These are phyloP conservation scores for Coregonus sp. DNA, from an alignment of 2,797 vertebrate genomes.

Conservation along the genomic window DNA sequence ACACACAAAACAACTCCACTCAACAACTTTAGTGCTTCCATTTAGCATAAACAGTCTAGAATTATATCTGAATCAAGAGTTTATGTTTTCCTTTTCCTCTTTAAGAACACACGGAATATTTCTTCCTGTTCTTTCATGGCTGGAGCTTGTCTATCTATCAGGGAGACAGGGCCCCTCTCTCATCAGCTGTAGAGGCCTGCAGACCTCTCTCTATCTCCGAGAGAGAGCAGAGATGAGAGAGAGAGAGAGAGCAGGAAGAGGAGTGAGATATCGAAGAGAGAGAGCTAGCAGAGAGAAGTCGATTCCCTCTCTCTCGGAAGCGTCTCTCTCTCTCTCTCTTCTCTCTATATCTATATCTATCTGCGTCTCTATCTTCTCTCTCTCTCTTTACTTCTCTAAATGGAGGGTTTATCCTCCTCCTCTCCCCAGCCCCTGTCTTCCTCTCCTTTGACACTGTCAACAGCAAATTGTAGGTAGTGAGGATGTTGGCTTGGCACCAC, in stretches of 20 bases:
- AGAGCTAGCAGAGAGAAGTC: too few relatives aligned
- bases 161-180: slow-evolving; percentile 40
- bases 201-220: too few relatives aligned
- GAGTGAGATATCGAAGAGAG: too few relatives aligned
- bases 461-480: slow-evolving; percentile 53
- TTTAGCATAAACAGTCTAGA: slow-evolving; percentile 68
- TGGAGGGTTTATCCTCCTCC: slow-evolving; percentile 28
- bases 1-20: slow-evolving; percentile 29
- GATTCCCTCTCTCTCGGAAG: too few relatives aligned
- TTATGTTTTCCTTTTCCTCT: slow-evolving; percentile 50
- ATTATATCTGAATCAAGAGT: slow-evolving; percentile 60
- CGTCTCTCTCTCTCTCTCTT: slow-evolving; percentile 29
- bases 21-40: slow-evolving; percentile 46
- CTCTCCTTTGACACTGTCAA: slow-evolving; percentile 32
- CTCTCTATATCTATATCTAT: slow-evolving; percentile 1
- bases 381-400: slow-evolving; percentile 13
- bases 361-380: slow-evolving; percentile 31
- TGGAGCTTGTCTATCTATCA: slow-evolving; percentile 63
- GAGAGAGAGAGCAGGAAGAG: too few relatives aligned
- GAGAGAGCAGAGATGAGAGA: too few relatives aligned
- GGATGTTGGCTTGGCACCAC: slow-evolving; percentile 54
- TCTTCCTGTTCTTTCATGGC: slow-evolving; percentile 74
- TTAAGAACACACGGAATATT: slow-evolving; percentile 68
- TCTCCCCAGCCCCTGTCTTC: slow-evolving; percentile 19
- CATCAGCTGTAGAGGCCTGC: slow-evolving; percentile 14